Evolutionary conservation across 2,888 invertebrate genomes (phyloP).

Genomic region (Cactoblastis cactorum): DNA sequence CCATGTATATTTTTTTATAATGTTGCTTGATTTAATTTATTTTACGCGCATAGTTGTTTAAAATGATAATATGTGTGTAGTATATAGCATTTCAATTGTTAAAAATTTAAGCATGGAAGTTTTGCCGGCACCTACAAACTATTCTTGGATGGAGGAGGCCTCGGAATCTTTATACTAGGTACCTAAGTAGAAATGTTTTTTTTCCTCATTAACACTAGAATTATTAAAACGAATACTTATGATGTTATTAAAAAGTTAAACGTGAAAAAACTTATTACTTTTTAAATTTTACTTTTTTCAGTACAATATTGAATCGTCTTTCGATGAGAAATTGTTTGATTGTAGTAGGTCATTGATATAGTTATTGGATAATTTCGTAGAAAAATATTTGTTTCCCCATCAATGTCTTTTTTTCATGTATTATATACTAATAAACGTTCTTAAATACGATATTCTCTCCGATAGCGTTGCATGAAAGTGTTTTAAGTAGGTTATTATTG

Average conservation of each 20-base stretch:
- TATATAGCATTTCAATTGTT: too few species aligned
- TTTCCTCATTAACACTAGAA: conserved; percentile 7
- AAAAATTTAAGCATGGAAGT: not conserved
- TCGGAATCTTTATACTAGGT: conserved; percentile 8
- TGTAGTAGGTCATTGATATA: too few species aligned
- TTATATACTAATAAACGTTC: too few species aligned
- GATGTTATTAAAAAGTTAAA: conserved; percentile 4
- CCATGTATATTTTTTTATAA: too few species aligned
- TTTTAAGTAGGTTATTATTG: not conserved
- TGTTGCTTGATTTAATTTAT: too few species aligned
- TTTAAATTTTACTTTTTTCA: not conserved
- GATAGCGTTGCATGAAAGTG: not conserved
- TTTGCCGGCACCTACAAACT: conserved; percentile 2
- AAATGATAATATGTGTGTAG: too few species aligned
- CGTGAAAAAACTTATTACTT: conserved; percentile 2
- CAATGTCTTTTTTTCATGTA: too few species aligned
- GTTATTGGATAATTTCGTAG: too few species aligned
- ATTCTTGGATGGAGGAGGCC: not conserved
- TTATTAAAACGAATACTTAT: conserved; percentile 3
- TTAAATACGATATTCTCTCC: too few species aligned
- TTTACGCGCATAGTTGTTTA: too few species aligned
- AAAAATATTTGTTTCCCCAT: too few species aligned
- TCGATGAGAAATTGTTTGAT: not conserved
- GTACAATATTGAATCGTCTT: not conserved
- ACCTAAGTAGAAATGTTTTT: conserved; percentile 6